phyloP scores from a whole-genome alignment of 2,113 vertebrate genomes.

The Numenius arquata region DNA sequence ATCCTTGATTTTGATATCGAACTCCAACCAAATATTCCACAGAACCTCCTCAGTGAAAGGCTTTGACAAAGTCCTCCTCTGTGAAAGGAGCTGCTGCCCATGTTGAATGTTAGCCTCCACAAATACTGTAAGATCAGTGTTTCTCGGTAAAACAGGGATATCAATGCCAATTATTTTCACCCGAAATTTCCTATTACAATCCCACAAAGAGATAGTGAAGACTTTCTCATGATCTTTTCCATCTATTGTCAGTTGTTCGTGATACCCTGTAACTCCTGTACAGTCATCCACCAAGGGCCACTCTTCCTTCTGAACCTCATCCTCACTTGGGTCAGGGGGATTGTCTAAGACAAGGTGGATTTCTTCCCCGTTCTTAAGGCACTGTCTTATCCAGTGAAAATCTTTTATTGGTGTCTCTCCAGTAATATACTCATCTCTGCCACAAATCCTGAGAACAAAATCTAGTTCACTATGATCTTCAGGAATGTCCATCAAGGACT shows the following conservation, averaged over 20 bases:
- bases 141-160: conserved; percentile 88
- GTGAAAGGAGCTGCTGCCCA: conserved; percentile 92
- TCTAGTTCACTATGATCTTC: conserved; percentile 84
- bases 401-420: conserved; percentile 88
- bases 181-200: conserved; percentile 93
- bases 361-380: conserved; percentile 92
- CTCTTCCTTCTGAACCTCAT: conserved; percentile 91
- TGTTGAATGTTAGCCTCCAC: conserved; percentile 96
- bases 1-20: conserved; percentile 93
- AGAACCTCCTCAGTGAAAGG: conserved; percentile 93
- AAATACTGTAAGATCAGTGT: conserved; percentile 88
- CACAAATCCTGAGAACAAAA: conserved; percentile 92
- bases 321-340: conserved; percentile 82
- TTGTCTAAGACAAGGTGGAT: conserved; percentile 91
- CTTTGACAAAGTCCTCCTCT: conserved; percentile 87
- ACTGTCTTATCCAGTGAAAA: conserved; percentile 95
- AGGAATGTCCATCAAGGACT: conserved; percentile 86
- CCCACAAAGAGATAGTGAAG: conserved; percentile 98
- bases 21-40: conserved; percentile 97
- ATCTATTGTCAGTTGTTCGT: conserved; percentile 94
- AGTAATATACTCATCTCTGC: conserved; percentile 92
- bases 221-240: conserved; percentile 95
- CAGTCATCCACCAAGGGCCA: conserved; percentile 97
- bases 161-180: conserved; percentile 95
- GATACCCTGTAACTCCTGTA: conserved; percentile 93